Evolutionary conservation across 2,113 vertebrate genomes (phyloP).

Genomic region (Saimiri boliviensis): DNA sequence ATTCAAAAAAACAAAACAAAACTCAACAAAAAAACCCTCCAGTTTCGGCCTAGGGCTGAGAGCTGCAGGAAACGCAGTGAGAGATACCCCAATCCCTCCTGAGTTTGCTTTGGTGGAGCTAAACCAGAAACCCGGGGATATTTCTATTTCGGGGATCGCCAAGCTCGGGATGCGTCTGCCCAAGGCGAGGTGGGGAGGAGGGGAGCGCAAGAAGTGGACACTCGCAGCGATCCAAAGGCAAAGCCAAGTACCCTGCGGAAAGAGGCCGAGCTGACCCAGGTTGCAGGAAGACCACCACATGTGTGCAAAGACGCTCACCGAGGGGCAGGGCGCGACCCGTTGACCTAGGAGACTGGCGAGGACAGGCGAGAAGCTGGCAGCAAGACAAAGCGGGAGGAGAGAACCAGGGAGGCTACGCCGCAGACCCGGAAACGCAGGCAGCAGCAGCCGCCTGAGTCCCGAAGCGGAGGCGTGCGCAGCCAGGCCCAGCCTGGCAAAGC

Average conservation of each 20-base stretch:
- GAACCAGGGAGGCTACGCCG: constrained; percentile 39
- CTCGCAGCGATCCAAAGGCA: background rate
- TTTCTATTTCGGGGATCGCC: background rate
- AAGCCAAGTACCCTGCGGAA: background rate
- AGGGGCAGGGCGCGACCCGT: constrained; percentile 24
- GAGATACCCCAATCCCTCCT: background rate
- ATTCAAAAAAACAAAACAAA: too few species aligned
- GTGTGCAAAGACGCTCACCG: constrained; percentile 1
- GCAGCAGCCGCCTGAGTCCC: background rate
- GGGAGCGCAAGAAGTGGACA: background rate
- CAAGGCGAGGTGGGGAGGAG: background rate
- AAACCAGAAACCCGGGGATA: background rate
- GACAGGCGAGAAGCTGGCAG: constrained; percentile 57
- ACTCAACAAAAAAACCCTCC: background rate
- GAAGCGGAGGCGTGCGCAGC: constrained; percentile 33
- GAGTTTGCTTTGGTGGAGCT: background rate
- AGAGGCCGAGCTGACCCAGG: background rate
- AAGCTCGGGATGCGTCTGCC: background rate
- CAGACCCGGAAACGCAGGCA: constrained; percentile 66
- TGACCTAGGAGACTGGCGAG: constrained; percentile 55
- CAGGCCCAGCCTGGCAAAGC: constrained; percentile 55
- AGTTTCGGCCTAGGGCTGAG: background rate
- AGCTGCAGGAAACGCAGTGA: background rate
- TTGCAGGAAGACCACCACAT: background rate
- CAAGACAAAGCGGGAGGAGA: constrained; percentile 65